Evolutionary conservation across 2,113 vertebrate genomes (phyloP).

Genomic region (Chaenocephalus aceratus): DNA sequence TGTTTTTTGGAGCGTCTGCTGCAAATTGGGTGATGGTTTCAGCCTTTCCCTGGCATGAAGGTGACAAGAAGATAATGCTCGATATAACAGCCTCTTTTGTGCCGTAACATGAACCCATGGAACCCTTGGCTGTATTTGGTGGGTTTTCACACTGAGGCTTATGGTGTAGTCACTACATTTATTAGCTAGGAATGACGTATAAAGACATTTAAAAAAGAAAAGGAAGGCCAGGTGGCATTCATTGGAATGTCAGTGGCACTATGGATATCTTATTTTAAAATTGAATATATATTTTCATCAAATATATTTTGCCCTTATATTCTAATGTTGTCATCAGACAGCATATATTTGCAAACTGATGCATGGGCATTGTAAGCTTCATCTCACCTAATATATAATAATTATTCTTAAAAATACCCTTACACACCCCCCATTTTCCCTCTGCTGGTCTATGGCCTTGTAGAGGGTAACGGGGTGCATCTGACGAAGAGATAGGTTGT

Average conservation of each 20-base stretch:
- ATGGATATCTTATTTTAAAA: too few species aligned
- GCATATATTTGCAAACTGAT: not conserved
- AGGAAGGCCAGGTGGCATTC: not conserved
- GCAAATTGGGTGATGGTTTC: conserved; percentile 28
- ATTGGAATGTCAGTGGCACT: not conserved
- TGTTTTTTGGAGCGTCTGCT: conserved; percentile 36
- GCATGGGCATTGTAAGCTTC: not conserved
- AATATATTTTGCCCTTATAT: too few species aligned
- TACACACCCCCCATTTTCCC: too few species aligned
- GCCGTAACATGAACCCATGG: conserved; percentile 9
- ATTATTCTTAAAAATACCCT: too few species aligned
- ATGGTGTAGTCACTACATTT: not conserved
- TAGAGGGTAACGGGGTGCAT: too few species aligned
- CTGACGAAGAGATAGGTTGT: too few species aligned
- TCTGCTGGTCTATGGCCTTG: too few species aligned
- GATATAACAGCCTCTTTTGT: conserved; percentile 6
- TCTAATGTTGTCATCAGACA: too few species aligned
- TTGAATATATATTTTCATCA: too few species aligned
- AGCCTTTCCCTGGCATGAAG: conserved; percentile 11
- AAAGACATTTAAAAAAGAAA: too few species aligned
- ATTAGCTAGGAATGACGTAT: not conserved
- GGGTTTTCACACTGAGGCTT: conserved; percentile 4
- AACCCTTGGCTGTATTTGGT: not conserved
- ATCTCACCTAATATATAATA: not conserved
- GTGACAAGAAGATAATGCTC: conserved; percentile 30